Evolutionary conservation across 2,888 invertebrate genomes (phyloP).

Genomic region (Rhagonycha fulva): DNA sequence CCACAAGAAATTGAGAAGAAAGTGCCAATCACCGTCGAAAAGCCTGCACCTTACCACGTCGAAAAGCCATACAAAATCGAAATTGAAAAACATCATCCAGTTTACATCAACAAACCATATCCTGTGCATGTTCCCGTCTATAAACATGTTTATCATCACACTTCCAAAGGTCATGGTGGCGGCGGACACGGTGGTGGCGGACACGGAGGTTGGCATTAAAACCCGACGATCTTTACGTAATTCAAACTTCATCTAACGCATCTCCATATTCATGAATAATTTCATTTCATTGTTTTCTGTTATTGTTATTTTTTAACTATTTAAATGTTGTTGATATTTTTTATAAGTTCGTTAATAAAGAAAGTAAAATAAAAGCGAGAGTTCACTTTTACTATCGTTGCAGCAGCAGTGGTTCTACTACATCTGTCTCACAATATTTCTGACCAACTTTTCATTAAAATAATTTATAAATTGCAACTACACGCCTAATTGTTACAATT

Average conservation of each 20-base stretch:
- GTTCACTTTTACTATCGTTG: constrained; percentile 19
- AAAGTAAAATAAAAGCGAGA: constrained; percentile 19
- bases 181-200: constrained; percentile 27
- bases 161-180: constrained; percentile 38
- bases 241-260: background rate
- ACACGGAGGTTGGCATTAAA: constrained; percentile 3
- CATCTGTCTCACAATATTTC: background rate
- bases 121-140: constrained; percentile 75
- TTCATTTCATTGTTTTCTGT: constrained; percentile 3
- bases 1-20: constrained; percentile 74
- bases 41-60: constrained; percentile 71
- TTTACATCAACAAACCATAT: constrained; percentile 67
- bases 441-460: background rate
- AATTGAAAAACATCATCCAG: constrained; percentile 74
- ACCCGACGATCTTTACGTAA: background rate
- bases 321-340: constrained; percentile 17
- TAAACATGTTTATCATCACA: constrained; percentile 73
- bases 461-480: background rate
- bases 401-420: background rate
- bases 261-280: background rate
- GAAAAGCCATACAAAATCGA: constrained; percentile 77
- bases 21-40: constrained; percentile 75
- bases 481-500: background rate
- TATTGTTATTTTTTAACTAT: constrained; percentile 26
- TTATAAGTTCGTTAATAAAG: constrained; percentile 21